These are phyloP conservation scores for Ischnura elegans DNA, from an alignment of 2,888 invertebrate species.

Conservation along the genomic window DNA sequence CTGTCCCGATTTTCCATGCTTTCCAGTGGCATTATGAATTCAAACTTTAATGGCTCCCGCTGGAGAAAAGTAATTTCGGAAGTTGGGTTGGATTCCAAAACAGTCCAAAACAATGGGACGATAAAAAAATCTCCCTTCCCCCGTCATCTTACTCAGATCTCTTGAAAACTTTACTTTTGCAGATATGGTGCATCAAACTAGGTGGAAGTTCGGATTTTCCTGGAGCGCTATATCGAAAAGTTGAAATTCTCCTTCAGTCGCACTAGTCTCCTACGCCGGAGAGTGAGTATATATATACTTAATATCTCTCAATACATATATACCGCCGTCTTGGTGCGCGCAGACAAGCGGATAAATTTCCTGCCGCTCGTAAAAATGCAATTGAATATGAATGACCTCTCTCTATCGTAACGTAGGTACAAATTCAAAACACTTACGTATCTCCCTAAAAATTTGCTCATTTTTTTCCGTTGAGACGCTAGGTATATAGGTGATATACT, in stretches of 20 bases:
- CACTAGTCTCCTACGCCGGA: neutral
- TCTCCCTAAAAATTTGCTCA: neutral
- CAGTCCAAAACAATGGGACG: neutral
- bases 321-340: too few relatives aligned
- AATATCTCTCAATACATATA: too few relatives aligned
- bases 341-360: neutral
- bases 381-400: neutral
- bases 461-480: neutral
- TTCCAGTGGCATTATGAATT: neutral
- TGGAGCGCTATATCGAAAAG: neutral
- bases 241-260: neutral
- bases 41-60: neutral
- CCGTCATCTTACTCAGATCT: too few relatives aligned
- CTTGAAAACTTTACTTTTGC: neutral
- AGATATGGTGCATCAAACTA: neutral
- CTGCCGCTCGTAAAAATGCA: neutral
- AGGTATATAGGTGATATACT: too few relatives aligned
- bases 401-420: neutral
- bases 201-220: neutral
- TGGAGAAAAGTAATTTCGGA: neutral
- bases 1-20: neutral
- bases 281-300: too few relatives aligned
- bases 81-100: constrained; percentile 17
- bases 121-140: neutral
- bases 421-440: neutral